Base-by-base conservation (phyloP, 2,797 vertebrate species). In the Syndactyla subalaris region DNA sequence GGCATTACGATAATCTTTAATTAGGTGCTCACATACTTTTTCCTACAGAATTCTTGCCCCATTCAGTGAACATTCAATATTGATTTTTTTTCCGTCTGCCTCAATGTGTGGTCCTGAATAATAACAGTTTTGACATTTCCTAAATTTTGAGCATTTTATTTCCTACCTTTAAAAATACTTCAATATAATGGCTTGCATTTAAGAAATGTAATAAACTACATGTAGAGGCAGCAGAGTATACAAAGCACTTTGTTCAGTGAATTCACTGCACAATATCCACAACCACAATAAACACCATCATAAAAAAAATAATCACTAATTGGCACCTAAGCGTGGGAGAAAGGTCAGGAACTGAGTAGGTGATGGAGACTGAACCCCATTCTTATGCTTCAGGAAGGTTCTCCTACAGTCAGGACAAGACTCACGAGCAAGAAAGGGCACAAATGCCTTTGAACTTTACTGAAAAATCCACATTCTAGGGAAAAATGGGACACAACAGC, bases 121-220 rank as follows among this genome's bases (percentile, higher is more conserved):
- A 72, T 49, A 48, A 41, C 26, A 92, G 89, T 84, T 77, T 23
- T 59, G 61, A 58, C 61, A 89, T 89, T 95, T 94, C 84, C 71
- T 90, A 92, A 43, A 18, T 85, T 93, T 76, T 46, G 32, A 84
- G 34, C 46, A 41, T 72, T 92, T 95, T 66, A 79, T 49, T 93
- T 83, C 62, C 54, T 46, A 72, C 49, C 70, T 93, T 85, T 92
- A 74, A 88, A 85, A 89, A 92, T 68, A 87, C n/a, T 83, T 52
- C 43, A 62, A 16, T 58, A 68, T 46, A 88, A 85, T 7, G 15
- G 76, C 41, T 85, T 83, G 72, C 18, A 65, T 89, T 87, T 71
- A 87, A 77, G 70, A 91, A 84, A 80, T 27, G 41, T 20, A 80
- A 87, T 84, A 85, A 74, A 61, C 32, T n/a, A 59, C 1, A 8